Percentiles rank a stretch among this genome's conserved stretches.
phyloP scores from a whole-genome alignment of 2,113 vertebrate genomes.

The Cryptotis parvus region DNA sequence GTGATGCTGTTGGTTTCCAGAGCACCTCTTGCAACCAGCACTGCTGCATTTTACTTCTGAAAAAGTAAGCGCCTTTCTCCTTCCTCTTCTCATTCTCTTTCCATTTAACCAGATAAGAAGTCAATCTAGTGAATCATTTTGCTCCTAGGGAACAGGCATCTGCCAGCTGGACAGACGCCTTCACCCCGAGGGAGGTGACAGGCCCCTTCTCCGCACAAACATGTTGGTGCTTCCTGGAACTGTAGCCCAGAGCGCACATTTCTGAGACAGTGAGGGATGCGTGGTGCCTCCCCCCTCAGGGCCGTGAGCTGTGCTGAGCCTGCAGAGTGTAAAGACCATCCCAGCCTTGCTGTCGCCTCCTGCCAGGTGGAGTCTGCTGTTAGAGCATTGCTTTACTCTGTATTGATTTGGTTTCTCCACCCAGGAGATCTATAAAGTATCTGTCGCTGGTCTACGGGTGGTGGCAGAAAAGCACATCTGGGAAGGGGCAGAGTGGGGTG shows the following conservation, averaged over 20 bases:
- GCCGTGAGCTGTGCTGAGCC: not conserved
- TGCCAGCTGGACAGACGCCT: not conserved
- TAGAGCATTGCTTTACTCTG: not conserved
- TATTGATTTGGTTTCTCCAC: not conserved
- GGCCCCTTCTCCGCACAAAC: not conserved
- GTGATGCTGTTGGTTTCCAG: not conserved
- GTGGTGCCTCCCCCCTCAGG: rapidly evolving
- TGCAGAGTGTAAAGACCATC: rapidly evolving
- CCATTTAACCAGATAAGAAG: not conserved
- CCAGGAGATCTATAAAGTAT: not conserved
- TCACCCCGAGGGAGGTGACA: not conserved
- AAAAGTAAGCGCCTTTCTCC: not conserved
- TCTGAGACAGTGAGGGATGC: not conserved
- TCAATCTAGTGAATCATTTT: not conserved
- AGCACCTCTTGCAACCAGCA: not conserved
- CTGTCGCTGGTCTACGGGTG: not conserved
- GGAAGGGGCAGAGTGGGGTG: not conserved
- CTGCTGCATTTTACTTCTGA: not conserved
- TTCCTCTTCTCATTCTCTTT: not conserved
- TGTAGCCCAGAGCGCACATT: not conserved
- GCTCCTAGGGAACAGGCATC: not conserved
- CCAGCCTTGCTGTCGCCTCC: too few relatives aligned
- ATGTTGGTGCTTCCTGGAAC: too few relatives aligned
- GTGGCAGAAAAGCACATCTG: not conserved
- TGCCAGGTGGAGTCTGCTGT: not conserved